Evolutionary conservation across 2,797 vertebrate genomes (phyloP), one percentile per base, ranked within the genome.

Genomic region (Tiaroga cobitis): DNA sequence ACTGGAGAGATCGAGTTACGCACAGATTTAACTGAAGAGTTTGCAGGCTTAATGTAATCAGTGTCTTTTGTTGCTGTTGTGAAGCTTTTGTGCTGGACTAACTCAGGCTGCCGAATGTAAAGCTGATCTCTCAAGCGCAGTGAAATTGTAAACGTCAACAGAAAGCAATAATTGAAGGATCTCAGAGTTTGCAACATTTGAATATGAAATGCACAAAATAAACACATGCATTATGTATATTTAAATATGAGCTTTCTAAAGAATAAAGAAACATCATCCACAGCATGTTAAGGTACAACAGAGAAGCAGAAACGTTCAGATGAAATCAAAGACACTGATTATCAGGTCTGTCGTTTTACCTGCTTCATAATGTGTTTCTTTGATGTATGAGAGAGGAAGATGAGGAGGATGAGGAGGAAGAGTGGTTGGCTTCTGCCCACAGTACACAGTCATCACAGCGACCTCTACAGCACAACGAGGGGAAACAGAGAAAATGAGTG

Each of bases 1-100:
- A 83, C 69, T 49, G 41, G 18, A 67, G 39, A 39, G 76, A 86
- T 86, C 70, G 34, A n/a, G 80, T 89, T 89, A 82, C 89, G 79
- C 68, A 73, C 34, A 76, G 72, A 88, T 70, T 76, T 49, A 67
- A 80, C 65, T 32, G 41, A 39, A 70, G 70, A 87, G 56, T 43
- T 41, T 56, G 49, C 41, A 5, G 37, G 49, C 32, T 69, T 84
- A 13, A 76, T 78, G 18, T n/a, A 59, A 61, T 79, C 83, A n/a
- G 19, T 34, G 63, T 43, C 65, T 70, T 84, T 59, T 70, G 49
- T 70, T 32, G 74, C 26, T 16, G 82, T 67, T 67, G 49, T 41
- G 8, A 83, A 54, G 75, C 49, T 18, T 56, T 68, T 84, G 63
- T 70, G 49, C 13, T 54, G 19, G 13, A 65, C 29, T 21, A 54